These are phyloP conservation scores for Corvus hawaiiensis DNA, from an alignment of 2,113 vertebrate species.

Conservation along the genomic window DNA sequence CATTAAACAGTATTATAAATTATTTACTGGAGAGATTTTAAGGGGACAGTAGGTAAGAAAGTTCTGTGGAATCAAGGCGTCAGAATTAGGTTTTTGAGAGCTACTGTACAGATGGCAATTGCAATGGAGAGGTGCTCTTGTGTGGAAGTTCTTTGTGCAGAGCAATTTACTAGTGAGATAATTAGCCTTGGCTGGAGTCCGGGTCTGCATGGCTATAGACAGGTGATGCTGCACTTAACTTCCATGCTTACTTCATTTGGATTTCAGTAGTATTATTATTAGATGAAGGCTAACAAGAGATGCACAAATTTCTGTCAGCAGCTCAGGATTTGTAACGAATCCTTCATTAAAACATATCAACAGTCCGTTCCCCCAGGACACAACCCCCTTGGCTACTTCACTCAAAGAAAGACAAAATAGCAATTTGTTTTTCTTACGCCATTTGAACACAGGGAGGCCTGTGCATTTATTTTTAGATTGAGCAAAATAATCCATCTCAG, in stretches of 20 bases:
- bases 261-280: not conserved
- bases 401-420: not conserved
- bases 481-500: slow-evolving; percentile 37
- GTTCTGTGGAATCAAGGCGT: not conserved
- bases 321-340: not conserved
- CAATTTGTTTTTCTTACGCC: not conserved
- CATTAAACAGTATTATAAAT: not conserved
- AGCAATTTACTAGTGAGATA: not conserved
- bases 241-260: not conserved
- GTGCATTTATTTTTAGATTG: slow-evolving; percentile 17
- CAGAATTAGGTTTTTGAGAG: not conserved
- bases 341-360: not conserved
- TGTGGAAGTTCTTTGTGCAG: not conserved
- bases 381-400: not conserved
- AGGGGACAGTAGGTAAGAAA: not conserved
- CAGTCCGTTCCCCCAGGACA: not conserved
- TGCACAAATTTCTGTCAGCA: not conserved
- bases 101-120: not conserved
- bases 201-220: not conserved
- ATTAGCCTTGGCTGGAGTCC: not conserved
- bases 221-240: not conserved
- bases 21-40: not conserved
- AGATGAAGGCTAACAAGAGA: not conserved
- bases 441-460: not conserved
- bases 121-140: not conserved